Conservation (phyloP, 2,888 invertebrate species). For the Pediacus dermestoides region DNA sequence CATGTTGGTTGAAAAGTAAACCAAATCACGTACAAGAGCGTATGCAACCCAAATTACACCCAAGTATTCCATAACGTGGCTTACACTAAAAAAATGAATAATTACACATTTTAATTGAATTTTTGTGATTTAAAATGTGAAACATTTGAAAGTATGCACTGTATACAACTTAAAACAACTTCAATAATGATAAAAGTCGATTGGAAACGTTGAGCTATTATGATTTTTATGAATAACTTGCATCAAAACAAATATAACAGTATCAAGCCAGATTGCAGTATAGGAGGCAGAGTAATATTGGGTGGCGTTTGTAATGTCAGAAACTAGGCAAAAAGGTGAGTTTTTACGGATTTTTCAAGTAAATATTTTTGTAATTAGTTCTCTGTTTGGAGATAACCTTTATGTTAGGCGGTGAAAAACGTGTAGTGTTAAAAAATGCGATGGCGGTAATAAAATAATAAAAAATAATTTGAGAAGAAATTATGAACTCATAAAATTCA, state of each 20-base stretch:
- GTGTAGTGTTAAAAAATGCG: no score
- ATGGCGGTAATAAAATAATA: slow-evolving; percentile 4
- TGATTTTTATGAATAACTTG: no score
- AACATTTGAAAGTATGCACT: no score
- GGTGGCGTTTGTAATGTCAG: slow-evolving; percentile 76
- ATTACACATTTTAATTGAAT: slow-evolving; percentile 1
- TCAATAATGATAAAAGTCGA: no score
- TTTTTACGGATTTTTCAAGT: slow-evolving; percentile 46
- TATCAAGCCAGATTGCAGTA: slow-evolving; percentile 27
- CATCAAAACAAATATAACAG: slow-evolving; percentile 38
- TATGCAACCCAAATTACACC: slow-evolving; percentile 36
- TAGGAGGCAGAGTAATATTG: slow-evolving; percentile 66
- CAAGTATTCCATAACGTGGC: slow-evolving; percentile 38
- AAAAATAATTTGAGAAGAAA: slow-evolving; percentile 24
- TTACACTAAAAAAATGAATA: slow-evolving; percentile 8
- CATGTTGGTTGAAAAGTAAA: no score
- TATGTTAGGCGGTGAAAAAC: no score
- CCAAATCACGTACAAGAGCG: no score
- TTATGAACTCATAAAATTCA: slow-evolving; percentile 41
- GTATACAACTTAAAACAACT: no score
- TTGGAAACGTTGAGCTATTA: no score
- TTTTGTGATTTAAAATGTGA: no score
- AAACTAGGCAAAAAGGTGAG: slow-evolving; percentile 74
- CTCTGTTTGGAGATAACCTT: not conserved
- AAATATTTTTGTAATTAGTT: not conserved